Evolutionary conservation across 2,113 vertebrate species (phyloP).

Genomic region (Chiloscyllium plagiosum): DNA sequence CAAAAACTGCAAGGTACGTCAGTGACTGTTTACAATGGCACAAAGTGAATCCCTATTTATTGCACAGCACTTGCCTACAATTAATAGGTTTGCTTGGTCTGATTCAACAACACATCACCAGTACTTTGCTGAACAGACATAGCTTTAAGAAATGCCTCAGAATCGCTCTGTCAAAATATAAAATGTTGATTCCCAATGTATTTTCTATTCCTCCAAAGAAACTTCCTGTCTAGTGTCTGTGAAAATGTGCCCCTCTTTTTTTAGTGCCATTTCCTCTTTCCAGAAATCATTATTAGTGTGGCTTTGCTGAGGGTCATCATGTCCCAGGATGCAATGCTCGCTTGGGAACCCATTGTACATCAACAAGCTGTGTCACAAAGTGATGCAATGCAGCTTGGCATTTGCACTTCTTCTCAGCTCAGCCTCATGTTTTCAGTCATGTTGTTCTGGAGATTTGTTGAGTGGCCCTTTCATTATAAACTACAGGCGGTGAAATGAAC

Average conservation of each 20-base stretch:
- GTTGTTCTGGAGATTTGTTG: background rate
- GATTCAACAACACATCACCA: background rate
- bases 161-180: background rate
- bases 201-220: background rate
- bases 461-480: background rate
- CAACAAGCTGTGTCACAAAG: background rate
- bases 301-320: background rate
- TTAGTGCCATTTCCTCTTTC: background rate
- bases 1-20: background rate
- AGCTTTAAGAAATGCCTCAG: constrained; percentile 4
- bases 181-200: background rate
- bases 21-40: background rate
- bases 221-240: background rate
- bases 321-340: background rate
- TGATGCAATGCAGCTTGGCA: background rate
- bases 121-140: background rate
- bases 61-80: too few species aligned
- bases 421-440: background rate
- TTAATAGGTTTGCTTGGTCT: background rate
- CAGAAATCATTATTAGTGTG: background rate
- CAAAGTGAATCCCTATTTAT: too few species aligned
- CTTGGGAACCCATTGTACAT: background rate
- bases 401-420: background rate
- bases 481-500: background rate
- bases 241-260: background rate